Evolutionary conservation across 2,113 vertebrate species (phyloP).

Genomic region (Psilopogon haemacephalus): DNA sequence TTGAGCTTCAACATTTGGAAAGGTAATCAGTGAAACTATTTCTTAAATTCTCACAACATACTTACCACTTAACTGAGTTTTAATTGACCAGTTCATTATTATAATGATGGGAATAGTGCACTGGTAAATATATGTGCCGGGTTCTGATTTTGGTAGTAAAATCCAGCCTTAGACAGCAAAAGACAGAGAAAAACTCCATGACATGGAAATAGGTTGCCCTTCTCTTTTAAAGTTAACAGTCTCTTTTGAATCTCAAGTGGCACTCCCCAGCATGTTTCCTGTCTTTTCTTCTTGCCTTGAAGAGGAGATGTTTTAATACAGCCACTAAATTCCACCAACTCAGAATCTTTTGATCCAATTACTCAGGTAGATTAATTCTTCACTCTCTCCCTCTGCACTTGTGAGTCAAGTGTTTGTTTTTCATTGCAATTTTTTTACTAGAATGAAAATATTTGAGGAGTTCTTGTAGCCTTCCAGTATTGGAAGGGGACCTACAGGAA

Average conservation of each 20-base stretch:
- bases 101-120: slow-evolving; percentile 35
- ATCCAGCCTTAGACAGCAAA: background rate
- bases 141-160: slow-evolving; percentile 50
- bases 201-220: slow-evolving; percentile 22
- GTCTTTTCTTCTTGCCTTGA: slow-evolving; percentile 63
- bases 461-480: no score
- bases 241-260: slow-evolving; percentile 32
- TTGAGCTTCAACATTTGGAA: background rate
- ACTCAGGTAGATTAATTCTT: slow-evolving; percentile 79
- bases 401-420: slow-evolving; percentile 61
- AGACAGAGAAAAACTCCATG: background rate
- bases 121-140: slow-evolving; percentile 44
- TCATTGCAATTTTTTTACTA: slow-evolving; percentile 12
- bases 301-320: slow-evolving; percentile 68
- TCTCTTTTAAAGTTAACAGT: slow-evolving; percentile 42
- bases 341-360: slow-evolving; percentile 74
- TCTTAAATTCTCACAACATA: slow-evolving; percentile 6
- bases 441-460: slow-evolving; percentile 10
- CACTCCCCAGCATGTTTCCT: slow-evolving; percentile 40
- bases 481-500: no score
- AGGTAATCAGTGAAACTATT: background rate
- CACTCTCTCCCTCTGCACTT: slow-evolving; percentile 42
- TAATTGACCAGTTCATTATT: slow-evolving; percentile 47
- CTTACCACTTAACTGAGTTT: slow-evolving; percentile 50
- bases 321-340: slow-evolving; percentile 75